phyloP scores from a whole-genome alignment of 2,113 vertebrate genomes.

The Corythoichthys haematopterus region DNA sequence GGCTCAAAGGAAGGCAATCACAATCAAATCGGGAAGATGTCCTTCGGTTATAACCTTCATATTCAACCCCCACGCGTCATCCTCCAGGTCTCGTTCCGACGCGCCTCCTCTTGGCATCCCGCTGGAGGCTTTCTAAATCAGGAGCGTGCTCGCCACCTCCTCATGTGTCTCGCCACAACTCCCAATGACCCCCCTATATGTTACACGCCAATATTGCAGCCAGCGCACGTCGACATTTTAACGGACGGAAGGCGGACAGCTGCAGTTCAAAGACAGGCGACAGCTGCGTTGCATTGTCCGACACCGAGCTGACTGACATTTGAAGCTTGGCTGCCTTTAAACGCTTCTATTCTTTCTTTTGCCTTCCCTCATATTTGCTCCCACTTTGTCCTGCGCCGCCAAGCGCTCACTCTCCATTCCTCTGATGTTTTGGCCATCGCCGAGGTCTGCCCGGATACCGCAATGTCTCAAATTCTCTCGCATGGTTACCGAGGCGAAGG shows the following conservation, averaged over 20 bases:
- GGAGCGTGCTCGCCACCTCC: conserved; percentile 40
- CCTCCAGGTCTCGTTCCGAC: conserved; percentile 34
- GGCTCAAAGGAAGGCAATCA: conserved; percentile 5
- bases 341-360: conserved; percentile 52
- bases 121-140: conserved; percentile 59
- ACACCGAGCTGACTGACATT: conserved; percentile 51
- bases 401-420: conserved; percentile 55
- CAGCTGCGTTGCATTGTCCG: conserved; percentile 63
- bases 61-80: conserved; percentile 14
- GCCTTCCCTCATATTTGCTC: conserved; percentile 44
- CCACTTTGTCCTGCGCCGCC: conserved; percentile 38
- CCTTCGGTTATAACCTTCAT: conserved; percentile 34
- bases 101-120: conserved; percentile 19
- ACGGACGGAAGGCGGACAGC: conserved; percentile 38
- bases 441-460: conserved; percentile 62
- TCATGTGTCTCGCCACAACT: conserved; percentile 44
- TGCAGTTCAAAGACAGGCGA: conserved; percentile 57
- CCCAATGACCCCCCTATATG: conserved; percentile 41
- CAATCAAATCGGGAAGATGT: conserved; percentile 21
- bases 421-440: conserved; percentile 54
- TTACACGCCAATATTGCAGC: conserved; percentile 23
- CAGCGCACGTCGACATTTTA: conserved; percentile 30
- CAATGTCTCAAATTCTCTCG: conserved; percentile 50
- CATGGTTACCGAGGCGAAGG: background rate
- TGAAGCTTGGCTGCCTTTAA: conserved; percentile 52